These are phyloP conservation scores for Acronicta psi DNA, from an alignment of 2,888 invertebrate genomes.

Conservation along the genomic window DNA sequence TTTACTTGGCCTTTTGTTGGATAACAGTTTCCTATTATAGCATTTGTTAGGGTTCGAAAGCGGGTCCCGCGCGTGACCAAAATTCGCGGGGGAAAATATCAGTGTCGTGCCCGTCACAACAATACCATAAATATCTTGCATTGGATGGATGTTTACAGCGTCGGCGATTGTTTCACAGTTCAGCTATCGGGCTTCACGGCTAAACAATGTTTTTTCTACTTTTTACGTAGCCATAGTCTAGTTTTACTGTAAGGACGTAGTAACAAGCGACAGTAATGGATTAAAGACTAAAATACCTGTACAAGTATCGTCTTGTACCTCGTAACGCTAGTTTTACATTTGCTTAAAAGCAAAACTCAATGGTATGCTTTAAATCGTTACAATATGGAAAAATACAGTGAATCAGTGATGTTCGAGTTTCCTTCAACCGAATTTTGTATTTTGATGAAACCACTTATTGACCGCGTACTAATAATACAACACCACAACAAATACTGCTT, in stretches of 20 bases:
- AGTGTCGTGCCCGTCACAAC: conserved; percentile 69
- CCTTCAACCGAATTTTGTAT: background rate
- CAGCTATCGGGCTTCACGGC: conserved; percentile 16
- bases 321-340: background rate
- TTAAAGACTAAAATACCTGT: background rate
- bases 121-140: conserved; percentile 75
- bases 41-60: conserved; percentile 55
- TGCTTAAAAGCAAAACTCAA: too few species aligned
- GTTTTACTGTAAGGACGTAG: conserved; percentile 3
- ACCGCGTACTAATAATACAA: conserved; percentile 11
- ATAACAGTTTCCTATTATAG: conserved; percentile 58
- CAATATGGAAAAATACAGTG: too few species aligned
- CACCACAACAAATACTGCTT: too few species aligned
- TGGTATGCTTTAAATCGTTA: too few species aligned
- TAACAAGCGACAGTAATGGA: background rate
- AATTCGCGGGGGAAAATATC: conserved; percentile 68
- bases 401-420: too few species aligned
- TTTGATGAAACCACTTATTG: conserved; percentile 15
- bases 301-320: background rate
- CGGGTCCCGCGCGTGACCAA: conserved; percentile 66
- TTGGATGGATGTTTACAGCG: conserved; percentile 62
- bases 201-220: conserved; percentile 14
- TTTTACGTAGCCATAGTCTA: background rate
- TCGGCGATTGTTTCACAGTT: conserved; percentile 66
- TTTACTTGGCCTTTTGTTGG: conserved; percentile 55